phyloP scores from a whole-genome alignment of 2,797 vertebrate species.

The Fistularia tabacaria region DNA sequence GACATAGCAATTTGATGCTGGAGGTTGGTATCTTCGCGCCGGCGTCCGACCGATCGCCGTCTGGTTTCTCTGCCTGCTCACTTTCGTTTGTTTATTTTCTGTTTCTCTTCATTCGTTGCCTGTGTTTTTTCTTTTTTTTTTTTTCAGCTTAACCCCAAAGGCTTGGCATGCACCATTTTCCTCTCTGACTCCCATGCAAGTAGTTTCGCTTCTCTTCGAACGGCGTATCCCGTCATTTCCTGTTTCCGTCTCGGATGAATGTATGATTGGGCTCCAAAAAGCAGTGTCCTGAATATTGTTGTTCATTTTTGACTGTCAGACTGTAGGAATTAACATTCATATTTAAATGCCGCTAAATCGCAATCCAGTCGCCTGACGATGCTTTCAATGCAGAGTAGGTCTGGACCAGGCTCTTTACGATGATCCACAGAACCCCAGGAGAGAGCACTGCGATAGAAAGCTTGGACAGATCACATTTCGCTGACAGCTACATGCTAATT shows the following conservation, averaged over 20 bases:
- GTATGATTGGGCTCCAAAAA: conserved; percentile 40
- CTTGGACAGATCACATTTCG: no score
- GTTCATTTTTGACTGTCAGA: no score
- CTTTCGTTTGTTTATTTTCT: conserved; percentile 22
- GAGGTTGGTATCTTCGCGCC: conserved; percentile 94
- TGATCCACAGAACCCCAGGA: no score
- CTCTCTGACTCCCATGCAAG: conserved; percentile 76
- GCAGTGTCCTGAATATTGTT: no score
- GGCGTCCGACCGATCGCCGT: conserved; percentile 27
- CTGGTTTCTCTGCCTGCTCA: conserved; percentile 44
- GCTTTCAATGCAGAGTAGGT: no score
- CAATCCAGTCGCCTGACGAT: no score
- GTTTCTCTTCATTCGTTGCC: conserved; percentile 30
- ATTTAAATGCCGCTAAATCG: no score
- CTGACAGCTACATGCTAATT: no score
- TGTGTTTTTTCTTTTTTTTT: conserved; percentile 26
- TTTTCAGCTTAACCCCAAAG: conserved; percentile 68
- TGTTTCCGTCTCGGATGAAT: conserved; percentile 13
- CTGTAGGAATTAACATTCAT: no score
- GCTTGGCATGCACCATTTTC: conserved; percentile 77
- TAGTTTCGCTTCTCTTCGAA: conserved; percentile 53
- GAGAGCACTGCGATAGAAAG: no score
- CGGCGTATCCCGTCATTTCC: conserved; percentile 9
- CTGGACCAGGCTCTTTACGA: no score
- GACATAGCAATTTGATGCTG: conserved; percentile 99